Evolutionary conservation across 2,888 invertebrate species (phyloP), one percentile per base, ranked within the genome.

Genomic region (Buathra laborator): DNA sequence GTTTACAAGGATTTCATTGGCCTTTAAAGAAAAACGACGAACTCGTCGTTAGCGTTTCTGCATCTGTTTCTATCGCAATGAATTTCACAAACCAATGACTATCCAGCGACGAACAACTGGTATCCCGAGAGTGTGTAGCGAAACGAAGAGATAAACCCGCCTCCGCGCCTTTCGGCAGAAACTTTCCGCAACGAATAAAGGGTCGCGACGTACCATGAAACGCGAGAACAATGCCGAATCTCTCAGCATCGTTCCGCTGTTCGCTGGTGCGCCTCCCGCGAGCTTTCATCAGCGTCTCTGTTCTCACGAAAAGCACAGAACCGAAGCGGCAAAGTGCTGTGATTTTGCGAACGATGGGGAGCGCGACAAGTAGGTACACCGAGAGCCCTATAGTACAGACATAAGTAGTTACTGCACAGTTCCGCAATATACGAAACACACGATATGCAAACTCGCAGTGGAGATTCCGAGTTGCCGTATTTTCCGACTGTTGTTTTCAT

Each of bases 181-280:
- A 48, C 48, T 64, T 75, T 64, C 64, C 64, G 51, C 44, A 29
- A 62, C 64, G 46, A 64, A 75, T 64, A 48, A 75, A 24, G 48
- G 46, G 10, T 37, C 37, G 48, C 64, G 46, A 16, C 64, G 64
- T 48, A 14, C 29, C 48, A 48, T 48, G 48, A 62, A 53, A 56
- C 10, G 75, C 32, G 62, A 37, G 51, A 75, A 75, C 75, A 64
- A 64, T 75, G 75, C 56, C 19, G 44, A 59, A 59, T 68, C 59
- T 48, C 68, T 19, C 19, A 56, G 19, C 56, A 19, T 10, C 24
- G 10, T 24, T 19, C 19, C 53, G 53, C 10, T 3, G 53, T 19
- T 5, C 56, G 24, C 6, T 56, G 19, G 56, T 9, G 6, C 3
- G 56, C 10, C 10, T 12, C 24, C 19, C 56, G 7, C 19, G 56